Evolutionary conservation across 2,113 vertebrate species (phyloP).

Genomic region (Pollachius pollachius): DNA sequence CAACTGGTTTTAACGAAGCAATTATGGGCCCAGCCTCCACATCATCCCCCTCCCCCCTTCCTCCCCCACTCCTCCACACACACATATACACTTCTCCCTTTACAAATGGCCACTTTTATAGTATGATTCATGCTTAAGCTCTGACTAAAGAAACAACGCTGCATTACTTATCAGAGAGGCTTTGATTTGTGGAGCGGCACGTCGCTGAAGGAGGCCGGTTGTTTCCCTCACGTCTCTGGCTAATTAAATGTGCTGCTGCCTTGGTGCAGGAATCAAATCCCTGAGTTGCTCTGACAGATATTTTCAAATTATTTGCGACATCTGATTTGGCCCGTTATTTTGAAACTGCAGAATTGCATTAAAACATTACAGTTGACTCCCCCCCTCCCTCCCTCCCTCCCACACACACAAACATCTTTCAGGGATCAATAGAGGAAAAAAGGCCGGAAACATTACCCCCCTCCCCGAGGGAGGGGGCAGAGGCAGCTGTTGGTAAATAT

Average conservation of each 20-base stretch:
- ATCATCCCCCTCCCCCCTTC: slow-evolving; percentile 47
- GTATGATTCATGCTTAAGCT: slow-evolving; percentile 46
- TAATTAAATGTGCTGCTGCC: no score
- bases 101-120: slow-evolving; percentile 49
- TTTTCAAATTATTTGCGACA: no score
- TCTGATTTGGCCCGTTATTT: no score
- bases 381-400: slow-evolving; percentile 37
- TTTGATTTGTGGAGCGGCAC: no score
- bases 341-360: no score
- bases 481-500: slow-evolving; percentile 78
- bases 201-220: no score
- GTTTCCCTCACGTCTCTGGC: no score
- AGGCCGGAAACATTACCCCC: slow-evolving; percentile 45
- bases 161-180: no score
- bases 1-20: slow-evolving; percentile 81
- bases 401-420: slow-evolving; percentile 19
- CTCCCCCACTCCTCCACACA: slow-evolving; percentile 31
- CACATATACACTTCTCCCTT: slow-evolving; percentile 41
- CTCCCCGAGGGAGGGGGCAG: slow-evolving; percentile 39
- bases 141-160: no score
- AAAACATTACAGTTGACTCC: no score
- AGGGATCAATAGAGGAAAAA: slow-evolving; percentile 65
- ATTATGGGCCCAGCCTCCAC: slow-evolving; percentile 74
- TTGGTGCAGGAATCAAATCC: no score
- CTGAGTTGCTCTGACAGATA: no score